Evolutionary conservation across 1,140 invertebrate species (phyloP), one percentile per base, ranked within the genome.

Genomic region (Diachasmimorpha longicaudata): DNA sequence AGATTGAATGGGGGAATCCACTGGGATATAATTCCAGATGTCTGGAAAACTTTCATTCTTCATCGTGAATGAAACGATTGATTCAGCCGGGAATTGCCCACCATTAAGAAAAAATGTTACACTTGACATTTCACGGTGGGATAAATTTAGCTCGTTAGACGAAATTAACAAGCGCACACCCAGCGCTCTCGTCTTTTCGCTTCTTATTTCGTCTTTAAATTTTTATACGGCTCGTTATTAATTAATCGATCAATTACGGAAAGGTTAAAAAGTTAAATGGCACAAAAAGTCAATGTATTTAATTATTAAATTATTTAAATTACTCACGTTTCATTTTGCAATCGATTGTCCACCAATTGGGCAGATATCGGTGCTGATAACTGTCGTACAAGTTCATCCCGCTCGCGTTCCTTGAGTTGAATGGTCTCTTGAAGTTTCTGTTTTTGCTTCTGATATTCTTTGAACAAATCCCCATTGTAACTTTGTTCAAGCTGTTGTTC

Each of bases 371-470:
- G 88, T 8, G 80, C 86, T 48, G 89, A 89, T 77, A 91, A 79
- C 82, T 90, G 91, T 78, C 87, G 89, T 66, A 90, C 85, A 66
- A 91, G 87, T 84, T 90, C 90, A 79, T 91, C 90, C 67, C 90
- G 85, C 81, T 91, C 92, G 79, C 89, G 89, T 78, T 90, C 92
- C 84, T 91, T 90, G 81, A 91, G 81, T 31, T 91, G 91, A 83
- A 93, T 90, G 72, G 91, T 91, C 81, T 93, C 93, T 83, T 93
- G 92, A 70, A 93, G 84, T 78, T 90, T 90, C 78, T 93, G 93
- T 79, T 94, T 94, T 79, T 93, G 92, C 66, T 92, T 92, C 79
- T 94, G 93, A 81, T 93, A 94, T 81, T 94, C 93, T 77, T 93
- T 93, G 25, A 94, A 88, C 21, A 94, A 81, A 81, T 94, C 93